Conservation (phyloP, 2,113 vertebrate species). For the Hippocampus barbouri region DNA sequence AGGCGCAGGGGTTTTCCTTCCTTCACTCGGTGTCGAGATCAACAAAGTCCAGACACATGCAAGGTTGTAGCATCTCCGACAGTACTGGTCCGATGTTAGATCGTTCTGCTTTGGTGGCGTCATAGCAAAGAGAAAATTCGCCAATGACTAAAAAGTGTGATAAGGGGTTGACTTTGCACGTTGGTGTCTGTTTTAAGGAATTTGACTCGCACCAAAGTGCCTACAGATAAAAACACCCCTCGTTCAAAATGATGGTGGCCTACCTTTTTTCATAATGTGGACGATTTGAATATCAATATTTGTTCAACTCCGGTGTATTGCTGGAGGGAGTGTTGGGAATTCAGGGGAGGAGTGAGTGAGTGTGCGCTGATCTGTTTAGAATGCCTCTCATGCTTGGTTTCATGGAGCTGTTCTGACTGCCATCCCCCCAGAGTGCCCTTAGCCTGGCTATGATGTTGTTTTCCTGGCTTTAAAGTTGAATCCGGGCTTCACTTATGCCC, state of each 20-base stretch:
- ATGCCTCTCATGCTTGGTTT: conserved; percentile 49
- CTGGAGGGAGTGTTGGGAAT: conserved; percentile 2
- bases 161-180: neutral
- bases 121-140: neutral
- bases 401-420: conserved; percentile 38
- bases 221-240: neutral
- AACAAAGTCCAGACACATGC: neutral
- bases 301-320: neutral
- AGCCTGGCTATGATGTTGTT: conserved; percentile 55
- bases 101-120: neutral
- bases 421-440: conserved; percentile 50
- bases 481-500: conserved; percentile 50
- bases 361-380: conserved; percentile 39
- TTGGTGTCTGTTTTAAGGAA: neutral
- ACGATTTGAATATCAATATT: conserved; percentile 1
- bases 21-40: neutral
- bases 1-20: neutral
- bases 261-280: neutral
- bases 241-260: neutral
- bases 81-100: neutral
- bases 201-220: neutral
- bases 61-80: neutral
- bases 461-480: conserved; percentile 42
- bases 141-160: neutral
- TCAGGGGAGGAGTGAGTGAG: conserved; percentile 39